These are phyloP conservation scores for Beaufortia kweichowensis DNA, from an alignment of 2,113 vertebrate genomes.

Conservation along the genomic window DNA sequence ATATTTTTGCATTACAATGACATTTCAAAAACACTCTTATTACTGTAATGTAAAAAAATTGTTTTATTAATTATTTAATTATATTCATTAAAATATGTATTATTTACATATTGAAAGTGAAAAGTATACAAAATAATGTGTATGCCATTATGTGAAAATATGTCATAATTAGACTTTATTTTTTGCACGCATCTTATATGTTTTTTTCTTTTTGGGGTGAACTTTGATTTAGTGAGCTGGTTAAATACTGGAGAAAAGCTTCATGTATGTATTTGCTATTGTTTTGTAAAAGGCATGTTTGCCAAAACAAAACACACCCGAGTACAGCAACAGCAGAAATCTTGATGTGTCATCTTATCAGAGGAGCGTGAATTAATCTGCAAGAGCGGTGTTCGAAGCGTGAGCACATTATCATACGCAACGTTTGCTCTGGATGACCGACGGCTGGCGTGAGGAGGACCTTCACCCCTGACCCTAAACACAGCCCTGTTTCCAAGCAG, in stretches of 20 bases:
- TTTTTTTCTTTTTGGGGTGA: no score
- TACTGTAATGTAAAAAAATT: no score
- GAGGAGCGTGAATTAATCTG: neutral
- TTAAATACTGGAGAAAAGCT: neutral
- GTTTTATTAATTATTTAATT: no score
- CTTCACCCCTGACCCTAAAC: neutral
- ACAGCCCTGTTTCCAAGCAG: neutral
- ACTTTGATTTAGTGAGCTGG: neutral
- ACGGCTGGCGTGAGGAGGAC: neutral
- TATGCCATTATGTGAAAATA: no score
- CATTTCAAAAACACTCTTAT: no score
- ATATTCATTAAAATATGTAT: no score
- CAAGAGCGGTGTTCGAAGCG: neutral
- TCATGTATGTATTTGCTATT: neutral
- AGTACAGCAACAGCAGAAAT: conserved; percentile 21
- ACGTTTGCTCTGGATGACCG: conserved; percentile 12
- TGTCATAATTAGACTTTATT: no score
- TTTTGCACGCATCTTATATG: no score
- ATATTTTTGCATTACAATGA: no score
- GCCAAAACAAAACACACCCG: neutral
- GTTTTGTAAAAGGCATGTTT: neutral
- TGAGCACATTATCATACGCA: conserved; percentile 17
- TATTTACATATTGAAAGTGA: no score
- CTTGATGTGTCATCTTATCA: conserved; percentile 15
- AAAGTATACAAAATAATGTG: no score